Evolutionary conservation across 2,888 invertebrate species (phyloP).

Genomic region (Sphaerophoria taeniata): DNA sequence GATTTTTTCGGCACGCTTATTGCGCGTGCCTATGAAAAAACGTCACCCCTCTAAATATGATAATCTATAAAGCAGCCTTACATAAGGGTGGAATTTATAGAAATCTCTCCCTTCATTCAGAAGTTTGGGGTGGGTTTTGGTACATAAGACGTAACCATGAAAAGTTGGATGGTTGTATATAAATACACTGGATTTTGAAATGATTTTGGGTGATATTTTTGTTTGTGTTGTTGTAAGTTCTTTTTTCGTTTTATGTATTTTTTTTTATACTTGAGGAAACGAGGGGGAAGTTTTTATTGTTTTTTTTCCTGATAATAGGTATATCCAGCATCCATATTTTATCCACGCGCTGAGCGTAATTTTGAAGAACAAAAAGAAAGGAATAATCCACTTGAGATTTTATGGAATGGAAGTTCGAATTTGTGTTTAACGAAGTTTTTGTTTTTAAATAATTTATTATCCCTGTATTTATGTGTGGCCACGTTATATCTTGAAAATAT

Average conservation of each 20-base stretch:
- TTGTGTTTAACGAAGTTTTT: background rate
- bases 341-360: slow-evolving; percentile 58
- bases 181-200: slow-evolving; percentile 43
- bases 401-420: background rate
- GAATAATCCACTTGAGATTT: slow-evolving; percentile 24
- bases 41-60: slow-evolving; percentile 58
- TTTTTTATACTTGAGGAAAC: slow-evolving; percentile 33
- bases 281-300: slow-evolving; percentile 61
- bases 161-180: slow-evolving; percentile 38
- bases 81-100: slow-evolving; percentile 57
- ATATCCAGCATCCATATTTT: background rate
- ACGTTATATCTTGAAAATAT: background rate
- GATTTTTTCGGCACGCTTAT: slow-evolving; percentile 72
- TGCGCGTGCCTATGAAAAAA: slow-evolving; percentile 78
- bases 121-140: slow-evolving; percentile 62
- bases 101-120: slow-evolving; percentile 39
- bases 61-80: slow-evolving; percentile 38
- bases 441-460: background rate
- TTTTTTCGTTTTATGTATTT: slow-evolving; percentile 31
- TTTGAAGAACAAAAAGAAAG: background rate
- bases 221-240: slow-evolving; percentile 21
- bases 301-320: slow-evolving; percentile 39
- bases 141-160: slow-evolving; percentile 42
- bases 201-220: slow-evolving; percentile 51
- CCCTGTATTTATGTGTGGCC: no score